Conservation (phyloP, 92 coral and sea anemone species). For the Porites rus region DNA sequence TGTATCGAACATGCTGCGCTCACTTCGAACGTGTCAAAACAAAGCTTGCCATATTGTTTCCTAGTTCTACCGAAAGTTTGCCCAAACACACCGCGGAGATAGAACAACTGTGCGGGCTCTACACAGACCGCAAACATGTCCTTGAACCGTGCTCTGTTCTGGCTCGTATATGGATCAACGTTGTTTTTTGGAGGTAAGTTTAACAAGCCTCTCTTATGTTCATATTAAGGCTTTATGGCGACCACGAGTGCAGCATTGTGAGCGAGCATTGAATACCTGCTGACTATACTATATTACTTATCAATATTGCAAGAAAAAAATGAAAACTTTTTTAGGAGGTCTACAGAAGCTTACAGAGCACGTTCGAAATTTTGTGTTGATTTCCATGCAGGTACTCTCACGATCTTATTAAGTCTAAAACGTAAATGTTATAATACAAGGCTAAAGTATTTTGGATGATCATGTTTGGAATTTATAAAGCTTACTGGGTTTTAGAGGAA, state of each 20-base stretch:
- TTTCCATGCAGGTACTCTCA: neutral
- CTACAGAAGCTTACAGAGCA: neutral
- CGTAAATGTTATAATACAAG: constrained; percentile 26
- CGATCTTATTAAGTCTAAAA: neutral
- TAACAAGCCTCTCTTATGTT: neutral
- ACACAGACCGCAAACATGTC: constrained; percentile 19
- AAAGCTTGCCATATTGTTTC: constrained; percentile 39
- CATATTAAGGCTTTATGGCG: neutral
- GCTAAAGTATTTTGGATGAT: constrained; percentile 10
- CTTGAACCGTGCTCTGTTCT: constrained; percentile 1
- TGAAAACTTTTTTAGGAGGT: neutral
- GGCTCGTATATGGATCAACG: constrained; percentile 30
- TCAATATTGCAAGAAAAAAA: constrained; percentile 12
- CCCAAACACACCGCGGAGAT: constrained; percentile 19
- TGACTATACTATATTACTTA: constrained; percentile 15
- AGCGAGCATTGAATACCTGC: constrained; percentile 12
- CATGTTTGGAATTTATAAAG: constrained; percentile 30
- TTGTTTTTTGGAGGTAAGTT: constrained; percentile 23
- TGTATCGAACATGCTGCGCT: constrained; percentile 11
- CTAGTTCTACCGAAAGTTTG: constrained; percentile 19
- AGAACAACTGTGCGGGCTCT: constrained; percentile 13
- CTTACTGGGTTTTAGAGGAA: constrained; percentile 6
- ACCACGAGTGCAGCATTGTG: neutral
- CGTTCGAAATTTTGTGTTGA: neutral
- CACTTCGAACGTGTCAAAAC: constrained; percentile 35